Base-by-base conservation (phyloP, 2,113 vertebrate species). In the Pomatorhinus ruficollis region DNA sequence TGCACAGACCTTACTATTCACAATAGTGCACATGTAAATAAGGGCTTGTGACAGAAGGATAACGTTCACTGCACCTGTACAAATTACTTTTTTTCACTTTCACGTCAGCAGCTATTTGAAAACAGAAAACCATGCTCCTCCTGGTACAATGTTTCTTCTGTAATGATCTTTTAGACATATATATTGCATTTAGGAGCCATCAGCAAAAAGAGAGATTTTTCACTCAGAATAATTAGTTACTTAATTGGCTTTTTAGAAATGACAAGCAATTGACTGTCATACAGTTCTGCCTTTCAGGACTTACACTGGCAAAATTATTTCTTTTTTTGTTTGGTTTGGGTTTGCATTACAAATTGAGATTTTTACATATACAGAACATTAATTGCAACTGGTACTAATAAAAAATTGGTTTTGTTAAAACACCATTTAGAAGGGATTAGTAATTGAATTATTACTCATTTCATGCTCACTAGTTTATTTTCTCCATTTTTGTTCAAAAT, bases 1-100 rank as follows among this genome's bases (percentile, higher is more conserved):
- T 2, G 0, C 23, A 76, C 22, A 60, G 24, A 45, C 9, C 11
- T 76, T 80, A 5, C 27, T 1, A 1, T 54, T 60, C 33, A 18
- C n/a, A 31, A 3, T 6, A 64, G 12, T 40, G 15, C 12, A 33
- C 8, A 10, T 27, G 28, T 37, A 71, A 61, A 65, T 39, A 64
- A 50, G 3, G 15, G 7, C 12, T 59, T 63, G 33, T 50, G 66
- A 57, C 30, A 76, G 40, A 83, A 65, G 2, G 6, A 64, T 68
- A 60, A 9, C 2, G 12, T 54, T 83, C n/a, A 3, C 30, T 30
- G 11, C 23, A 76, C 17, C 31, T 27, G 23, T 21, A 49, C 5
- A 75, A 49, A 56, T 31, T 22, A 39, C 9, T 69, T 81, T 21
- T 80, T 23, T 52, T 70, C 49, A 23, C 16, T 44, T 78, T 65